Conservation (phyloP, 2,888 invertebrate genomes). For the Athetis lepigone region DNA sequence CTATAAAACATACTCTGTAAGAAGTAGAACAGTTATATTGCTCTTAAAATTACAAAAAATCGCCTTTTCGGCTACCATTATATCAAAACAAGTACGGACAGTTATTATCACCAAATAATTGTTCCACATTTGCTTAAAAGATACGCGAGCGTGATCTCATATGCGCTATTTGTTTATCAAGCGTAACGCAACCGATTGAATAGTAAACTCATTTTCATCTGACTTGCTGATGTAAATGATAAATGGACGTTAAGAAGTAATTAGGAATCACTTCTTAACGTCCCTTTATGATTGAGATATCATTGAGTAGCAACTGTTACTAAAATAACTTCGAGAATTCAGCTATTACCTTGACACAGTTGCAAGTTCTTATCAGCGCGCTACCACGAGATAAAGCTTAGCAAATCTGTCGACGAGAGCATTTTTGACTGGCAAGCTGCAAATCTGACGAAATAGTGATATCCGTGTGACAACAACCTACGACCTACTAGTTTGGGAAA, state of each 20-base stretch:
- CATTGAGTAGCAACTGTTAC: not conserved
- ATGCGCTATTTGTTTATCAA: constrained; percentile 13
- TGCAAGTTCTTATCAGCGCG: constrained; percentile 38
- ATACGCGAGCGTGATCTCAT: constrained; percentile 14
- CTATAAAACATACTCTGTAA: no score
- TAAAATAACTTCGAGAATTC: constrained; percentile 15
- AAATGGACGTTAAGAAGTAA: not conserved
- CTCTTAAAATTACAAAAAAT: no score
- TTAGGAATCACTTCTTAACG: not conserved
- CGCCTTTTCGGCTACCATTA: no score
- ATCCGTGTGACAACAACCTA: not conserved
- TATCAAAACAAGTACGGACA: no score
- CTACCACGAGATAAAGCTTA: constrained; percentile 20
- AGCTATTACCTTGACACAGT: constrained; percentile 30
- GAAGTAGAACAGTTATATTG: no score
- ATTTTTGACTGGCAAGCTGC: constrained; percentile 26
- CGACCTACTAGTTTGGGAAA: not conserved
- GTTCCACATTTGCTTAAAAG: not conserved
- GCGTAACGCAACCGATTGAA: constrained; percentile 27
- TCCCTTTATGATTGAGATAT: not conserved
- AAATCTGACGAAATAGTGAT: constrained; percentile 20
- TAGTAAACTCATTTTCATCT: constrained; percentile 4
- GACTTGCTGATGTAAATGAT: not conserved
- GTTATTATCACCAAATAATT: not conserved
- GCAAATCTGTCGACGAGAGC: constrained; percentile 28